phyloP scores from a whole-genome alignment of 1,140 invertebrate species.

The Drosophila kepulauana region DNA sequence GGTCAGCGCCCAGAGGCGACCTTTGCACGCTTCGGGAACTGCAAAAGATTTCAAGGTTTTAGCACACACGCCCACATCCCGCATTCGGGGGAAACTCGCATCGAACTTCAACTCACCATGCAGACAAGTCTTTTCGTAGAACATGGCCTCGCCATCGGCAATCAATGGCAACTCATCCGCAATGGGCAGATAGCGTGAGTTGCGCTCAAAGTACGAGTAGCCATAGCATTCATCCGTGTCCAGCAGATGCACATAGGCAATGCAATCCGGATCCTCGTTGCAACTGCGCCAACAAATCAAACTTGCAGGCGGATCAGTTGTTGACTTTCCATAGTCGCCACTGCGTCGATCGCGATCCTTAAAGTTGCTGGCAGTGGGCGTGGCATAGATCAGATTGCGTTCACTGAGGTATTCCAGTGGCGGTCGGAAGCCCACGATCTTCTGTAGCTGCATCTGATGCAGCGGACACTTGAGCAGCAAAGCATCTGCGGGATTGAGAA shows the following conservation, averaged over 20 bases:
- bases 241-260: slow-evolving; percentile 85
- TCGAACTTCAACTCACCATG: slow-evolving; percentile 66
- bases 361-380: slow-evolving; percentile 50
- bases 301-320: slow-evolving; percentile 65
- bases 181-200: slow-evolving; percentile 65
- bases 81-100: not conserved
- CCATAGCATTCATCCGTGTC: slow-evolving; percentile 85
- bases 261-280: slow-evolving; percentile 84
- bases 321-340: slow-evolving; percentile 21
- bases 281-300: slow-evolving; percentile 85
- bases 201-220: slow-evolving; percentile 77
- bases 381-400: slow-evolving; percentile 69
- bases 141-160: slow-evolving; percentile 85
- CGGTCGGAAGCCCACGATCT: slow-evolving; percentile 83
- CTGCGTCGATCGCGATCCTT: slow-evolving; percentile 68
- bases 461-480: slow-evolving; percentile 79
- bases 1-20: slow-evolving; percentile 85
- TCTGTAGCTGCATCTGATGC: slow-evolving; percentile 82
- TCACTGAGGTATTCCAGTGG: slow-evolving; percentile 67
- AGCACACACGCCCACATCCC: slow-evolving; percentile 40
- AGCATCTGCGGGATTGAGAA: slow-evolving; percentile 46
- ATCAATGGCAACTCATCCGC: slow-evolving; percentile 77
- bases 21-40: slow-evolving; percentile 82
- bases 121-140: slow-evolving; percentile 86
- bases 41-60: slow-evolving; percentile 31